These are phyloP conservation scores for Gallinago nigripennis DNA, from an alignment of 2,797 vertebrate species.

Conservation along the genomic window DNA sequence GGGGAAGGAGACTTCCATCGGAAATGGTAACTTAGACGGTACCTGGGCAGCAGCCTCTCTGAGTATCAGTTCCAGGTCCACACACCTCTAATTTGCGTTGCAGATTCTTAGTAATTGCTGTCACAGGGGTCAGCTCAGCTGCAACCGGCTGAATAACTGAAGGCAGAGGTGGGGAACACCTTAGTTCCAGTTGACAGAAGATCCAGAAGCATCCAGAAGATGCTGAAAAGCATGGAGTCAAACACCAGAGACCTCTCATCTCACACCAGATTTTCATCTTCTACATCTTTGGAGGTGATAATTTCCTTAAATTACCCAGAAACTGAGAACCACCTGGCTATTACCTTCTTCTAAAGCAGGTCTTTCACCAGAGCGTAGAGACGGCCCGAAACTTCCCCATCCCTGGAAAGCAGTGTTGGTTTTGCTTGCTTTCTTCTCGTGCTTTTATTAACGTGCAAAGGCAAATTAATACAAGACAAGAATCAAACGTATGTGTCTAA, in stretches of 20 bases:
- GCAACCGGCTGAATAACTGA: neutral
- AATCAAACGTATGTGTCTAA: constrained; percentile 28
- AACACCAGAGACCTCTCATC: neutral
- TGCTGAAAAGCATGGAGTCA: neutral
- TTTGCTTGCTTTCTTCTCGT: neutral
- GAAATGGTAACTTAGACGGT: neutral
- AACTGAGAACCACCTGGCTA: neutral
- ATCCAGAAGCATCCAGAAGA: neutral
- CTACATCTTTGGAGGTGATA: neutral
- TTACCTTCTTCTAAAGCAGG: neutral
- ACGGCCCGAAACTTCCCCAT: neutral
- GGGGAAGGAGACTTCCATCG: constrained; percentile 52
- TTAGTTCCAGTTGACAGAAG: neutral
- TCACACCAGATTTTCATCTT: neutral
- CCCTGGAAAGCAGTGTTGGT: neutral
- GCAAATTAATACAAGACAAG: constrained; percentile 36
- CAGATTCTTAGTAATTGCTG: neutral
- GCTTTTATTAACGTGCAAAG: constrained; percentile 4
- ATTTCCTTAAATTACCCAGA: neutral
- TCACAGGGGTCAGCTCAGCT: neutral
- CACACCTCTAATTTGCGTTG: neutral
- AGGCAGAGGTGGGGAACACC: neutral
- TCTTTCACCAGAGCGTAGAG: neutral
- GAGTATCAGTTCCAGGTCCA: neutral
- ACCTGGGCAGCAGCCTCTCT: neutral